Evolutionary conservation across 2,888 invertebrate species (phyloP), one percentile per base, ranked within the genome.

Genomic region (Dicranocentrus wangi): DNA sequence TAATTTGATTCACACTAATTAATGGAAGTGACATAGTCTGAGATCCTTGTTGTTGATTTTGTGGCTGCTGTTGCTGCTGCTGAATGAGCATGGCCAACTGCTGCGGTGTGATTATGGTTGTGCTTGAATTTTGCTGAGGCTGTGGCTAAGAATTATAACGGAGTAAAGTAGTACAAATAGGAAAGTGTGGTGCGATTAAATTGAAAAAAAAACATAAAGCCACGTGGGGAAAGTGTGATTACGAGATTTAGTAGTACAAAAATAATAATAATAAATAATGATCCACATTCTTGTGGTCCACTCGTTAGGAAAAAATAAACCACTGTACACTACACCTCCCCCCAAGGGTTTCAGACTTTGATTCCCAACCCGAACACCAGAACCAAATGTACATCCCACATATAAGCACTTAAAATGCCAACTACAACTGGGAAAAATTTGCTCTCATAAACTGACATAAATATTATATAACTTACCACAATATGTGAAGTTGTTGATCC

Each of bases 1-100:
- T 83, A 42, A 84, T 76, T 66, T 84, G 83, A 61, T 85, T 84
- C 65, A 85, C 81, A 70, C 78, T 82, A 27, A 83, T 77, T 66
- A 82, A 63, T 21, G 84, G 82, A 43, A 82, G 68, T n/a, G 83
- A 76, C 60, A 81, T 69, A 47, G 84, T 82, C 66, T 78, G 83
- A 87, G 42, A 88, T 88, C 78, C 81, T 39, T 75, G 82, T 39
- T 75, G 82, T 71, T 73, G 82, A 76, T 81, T 78, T 83, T 81
- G 63, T 23, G 51, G 83, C 27, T 82, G 85, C 60, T 73, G 69
- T 87, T 84, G 82, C 68, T 83, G 86, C 53, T 86, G 86, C 55
- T 86, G 86, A 69, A 87, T 76, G 63, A 87, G 85, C 83, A 86
- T 84, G 63, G 86, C 86, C 86, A 86, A 83, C 68, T 87, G 87